Evolutionary conservation across 2,888 invertebrate species (phyloP).

Genomic region (Cheilosia soror): DNA sequence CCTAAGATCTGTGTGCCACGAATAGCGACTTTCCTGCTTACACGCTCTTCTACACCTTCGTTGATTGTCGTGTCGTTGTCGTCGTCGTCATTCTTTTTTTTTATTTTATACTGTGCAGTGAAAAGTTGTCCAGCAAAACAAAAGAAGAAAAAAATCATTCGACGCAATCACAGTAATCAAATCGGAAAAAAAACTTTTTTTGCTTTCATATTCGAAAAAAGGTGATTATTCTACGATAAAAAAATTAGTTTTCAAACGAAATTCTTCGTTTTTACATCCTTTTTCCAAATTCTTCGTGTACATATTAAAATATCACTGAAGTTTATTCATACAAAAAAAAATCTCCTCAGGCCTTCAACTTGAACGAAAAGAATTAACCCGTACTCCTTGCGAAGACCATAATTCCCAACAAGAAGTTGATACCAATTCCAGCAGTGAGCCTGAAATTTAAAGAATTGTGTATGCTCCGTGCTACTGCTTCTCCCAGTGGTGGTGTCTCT

Average conservation of each 20-base stretch:
- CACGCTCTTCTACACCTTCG: slow-evolving; percentile 6
- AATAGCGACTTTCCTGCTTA: slow-evolving; percentile 16
- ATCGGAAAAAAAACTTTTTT: slow-evolving; percentile 54
- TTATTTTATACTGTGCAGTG: slow-evolving; percentile 59
- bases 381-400: background rate
- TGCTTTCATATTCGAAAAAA: slow-evolving; percentile 44
- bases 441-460: slow-evolving; percentile 11
- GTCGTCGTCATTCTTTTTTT: slow-evolving; percentile 63
- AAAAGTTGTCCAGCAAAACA: slow-evolving; percentile 68
- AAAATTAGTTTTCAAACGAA: slow-evolving; percentile 22
- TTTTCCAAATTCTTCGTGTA: slow-evolving; percentile 61
- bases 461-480: slow-evolving; percentile 10
- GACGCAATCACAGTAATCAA: slow-evolving; percentile 70
- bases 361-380: slow-evolving; percentile 22
- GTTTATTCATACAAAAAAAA: slow-evolving; percentile 14
- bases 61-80: slow-evolving; percentile 38
- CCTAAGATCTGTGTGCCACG: background rate
- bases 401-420: slow-evolving; percentile 2
- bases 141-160: slow-evolving; percentile 38
- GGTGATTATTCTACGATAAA: slow-evolving; percentile 54
- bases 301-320: slow-evolving; percentile 11
- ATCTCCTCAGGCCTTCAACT: slow-evolving; percentile 63
- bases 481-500: slow-evolving; percentile 41
- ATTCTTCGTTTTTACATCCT: slow-evolving; percentile 12
- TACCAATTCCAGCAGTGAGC: slow-evolving; percentile 7